Evolutionary conservation across 2,888 invertebrate species (phyloP).

Genomic region (Dromius quadrimaculatus): DNA sequence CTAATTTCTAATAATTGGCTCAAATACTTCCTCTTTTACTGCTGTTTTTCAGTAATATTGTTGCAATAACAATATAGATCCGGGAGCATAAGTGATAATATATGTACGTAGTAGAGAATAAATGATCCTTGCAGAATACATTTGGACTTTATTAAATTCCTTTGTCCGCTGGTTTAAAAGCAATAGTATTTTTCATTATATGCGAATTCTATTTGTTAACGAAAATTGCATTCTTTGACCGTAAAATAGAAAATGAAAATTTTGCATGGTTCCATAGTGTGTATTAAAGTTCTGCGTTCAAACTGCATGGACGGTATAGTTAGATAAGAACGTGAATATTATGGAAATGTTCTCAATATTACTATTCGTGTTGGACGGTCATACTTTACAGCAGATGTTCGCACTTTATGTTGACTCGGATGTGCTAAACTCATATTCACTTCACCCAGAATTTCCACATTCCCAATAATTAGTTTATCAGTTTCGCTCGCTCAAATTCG

Average conservation of each 20-base stretch:
- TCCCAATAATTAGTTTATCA: neutral
- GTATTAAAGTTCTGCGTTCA: conserved; percentile 25
- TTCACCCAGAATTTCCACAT: neutral
- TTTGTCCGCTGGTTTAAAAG: conserved; percentile 8
- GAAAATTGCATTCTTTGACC: conserved; percentile 25
- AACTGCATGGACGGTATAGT: conserved; percentile 1
- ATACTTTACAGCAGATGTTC: conserved; percentile 27
- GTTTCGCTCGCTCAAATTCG: too few species aligned
- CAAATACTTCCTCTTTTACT: too few species aligned
- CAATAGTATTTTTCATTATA: conserved; percentile 18
- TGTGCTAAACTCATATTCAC: neutral
- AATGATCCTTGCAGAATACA: neutral
- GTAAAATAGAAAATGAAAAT: conserved; percentile 26
- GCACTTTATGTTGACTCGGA: too few species aligned
- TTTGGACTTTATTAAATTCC: neutral
- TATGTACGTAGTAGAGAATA: neutral
- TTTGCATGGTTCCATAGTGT: conserved; percentile 15
- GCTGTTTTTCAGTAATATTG: too few species aligned
- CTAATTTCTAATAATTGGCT: too few species aligned
- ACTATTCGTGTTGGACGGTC: conserved; percentile 35
- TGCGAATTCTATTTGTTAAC: conserved; percentile 17
- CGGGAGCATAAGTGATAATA: too few species aligned
- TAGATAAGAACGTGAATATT: conserved; percentile 32
- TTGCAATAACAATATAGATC: too few species aligned
- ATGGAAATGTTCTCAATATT: conserved; percentile 46